Evolutionary conservation across 2,888 invertebrate genomes (phyloP).

Genomic region (Eristalis pertinax): DNA sequence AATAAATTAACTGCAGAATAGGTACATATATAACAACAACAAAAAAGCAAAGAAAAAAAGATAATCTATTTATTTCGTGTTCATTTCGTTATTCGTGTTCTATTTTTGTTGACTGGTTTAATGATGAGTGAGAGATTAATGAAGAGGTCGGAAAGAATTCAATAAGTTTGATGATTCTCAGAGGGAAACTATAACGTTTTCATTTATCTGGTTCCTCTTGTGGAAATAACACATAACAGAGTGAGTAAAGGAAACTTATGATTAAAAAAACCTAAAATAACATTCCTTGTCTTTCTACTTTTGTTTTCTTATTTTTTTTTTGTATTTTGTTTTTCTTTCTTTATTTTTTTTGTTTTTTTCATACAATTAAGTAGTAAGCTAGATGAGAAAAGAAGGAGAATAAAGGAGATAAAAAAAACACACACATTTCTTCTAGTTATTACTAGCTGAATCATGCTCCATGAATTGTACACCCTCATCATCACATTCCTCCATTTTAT

Average conservation of each 20-base stretch:
- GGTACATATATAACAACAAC: conserved; percentile 5
- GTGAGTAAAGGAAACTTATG: background rate
- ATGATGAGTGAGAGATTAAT: conserved; percentile 37
- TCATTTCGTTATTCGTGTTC: background rate
- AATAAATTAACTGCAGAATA: conserved; percentile 41
- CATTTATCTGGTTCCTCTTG: background rate
- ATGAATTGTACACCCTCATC: conserved; percentile 71
- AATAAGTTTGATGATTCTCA: background rate
- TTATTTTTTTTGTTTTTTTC: conserved; percentile 15
- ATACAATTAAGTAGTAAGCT: conserved; percentile 26
- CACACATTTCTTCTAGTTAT: conserved; percentile 58
- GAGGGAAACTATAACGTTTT: background rate
- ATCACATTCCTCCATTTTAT: conserved; percentile 68
- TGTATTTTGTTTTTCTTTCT: conserved; percentile 1
- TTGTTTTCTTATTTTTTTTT: background rate
- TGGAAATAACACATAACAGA: background rate
- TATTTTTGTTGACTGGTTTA: background rate
- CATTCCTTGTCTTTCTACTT: background rate
- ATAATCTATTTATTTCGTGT: conserved; percentile 11
- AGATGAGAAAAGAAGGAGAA: conserved; percentile 16
- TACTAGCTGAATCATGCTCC: conserved; percentile 71
- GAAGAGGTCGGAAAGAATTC: background rate
- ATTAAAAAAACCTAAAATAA: background rate
- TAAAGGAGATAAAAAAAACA: conserved; percentile 10
- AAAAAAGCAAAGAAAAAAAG: background rate